Conservation (phyloP, 2,888 invertebrate species). For the Sarcophaga caerulescens region DNA sequence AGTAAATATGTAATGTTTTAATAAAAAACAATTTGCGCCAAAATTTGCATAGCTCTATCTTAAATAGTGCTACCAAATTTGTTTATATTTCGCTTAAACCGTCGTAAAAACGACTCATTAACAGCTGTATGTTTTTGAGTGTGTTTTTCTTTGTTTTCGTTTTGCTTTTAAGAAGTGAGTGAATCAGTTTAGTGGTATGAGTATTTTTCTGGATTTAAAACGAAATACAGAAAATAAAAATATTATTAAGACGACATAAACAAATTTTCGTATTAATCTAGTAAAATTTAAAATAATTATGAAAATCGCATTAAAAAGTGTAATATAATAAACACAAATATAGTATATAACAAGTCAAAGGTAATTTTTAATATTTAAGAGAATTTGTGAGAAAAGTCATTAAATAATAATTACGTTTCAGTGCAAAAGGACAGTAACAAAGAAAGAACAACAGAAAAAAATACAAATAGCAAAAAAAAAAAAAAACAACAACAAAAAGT, state of each 20-base stretch:
- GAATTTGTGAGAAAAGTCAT: constrained; percentile 49
- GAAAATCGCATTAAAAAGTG: constrained; percentile 20
- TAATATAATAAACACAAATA: constrained; percentile 14
- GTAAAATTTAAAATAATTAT: constrained; percentile 32
- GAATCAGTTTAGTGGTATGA: constrained; percentile 27
- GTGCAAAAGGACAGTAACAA: constrained; percentile 52
- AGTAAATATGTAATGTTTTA: constrained; percentile 2
- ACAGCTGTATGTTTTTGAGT: constrained; percentile 55
- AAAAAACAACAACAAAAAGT: constrained; percentile 33
- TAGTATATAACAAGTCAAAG: not conserved
- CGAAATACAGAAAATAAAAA: constrained; percentile 58
- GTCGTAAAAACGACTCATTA: constrained; percentile 13
- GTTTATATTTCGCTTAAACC: not conserved
- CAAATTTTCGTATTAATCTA: constrained; percentile 44
- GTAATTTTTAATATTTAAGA: constrained; percentile 18
- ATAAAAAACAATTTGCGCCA: constrained; percentile 44
- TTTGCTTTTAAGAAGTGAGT: constrained; percentile 46
- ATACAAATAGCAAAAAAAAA: constrained; percentile 48
- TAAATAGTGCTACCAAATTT: constrained; percentile 46
- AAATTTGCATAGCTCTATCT: constrained; percentile 13
- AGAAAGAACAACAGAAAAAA: constrained; percentile 34
- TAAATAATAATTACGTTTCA: constrained; percentile 67
- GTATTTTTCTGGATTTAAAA: constrained; percentile 51
- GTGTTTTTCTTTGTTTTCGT: constrained; percentile 57
- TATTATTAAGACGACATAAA: constrained; percentile 67